A percentile compares a stretch with the other conserved stretches of the same genome.
Evolutionary conservation across 2,888 invertebrate species (phyloP).

Genomic region (Chironomus riparius): DNA sequence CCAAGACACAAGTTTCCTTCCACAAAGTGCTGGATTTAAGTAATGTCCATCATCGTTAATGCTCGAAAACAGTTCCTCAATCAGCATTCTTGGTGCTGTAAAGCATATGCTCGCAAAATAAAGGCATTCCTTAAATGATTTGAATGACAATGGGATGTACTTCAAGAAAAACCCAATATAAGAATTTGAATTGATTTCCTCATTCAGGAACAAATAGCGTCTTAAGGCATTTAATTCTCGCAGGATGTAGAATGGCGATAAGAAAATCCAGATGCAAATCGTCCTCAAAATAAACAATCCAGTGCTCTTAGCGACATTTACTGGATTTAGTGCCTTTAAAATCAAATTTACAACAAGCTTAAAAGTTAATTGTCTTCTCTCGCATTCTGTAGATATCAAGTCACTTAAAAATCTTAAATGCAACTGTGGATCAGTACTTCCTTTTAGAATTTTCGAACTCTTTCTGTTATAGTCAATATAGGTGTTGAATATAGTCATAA

Average conservation of each 20-base stretch:
- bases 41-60: constrained; percentile 38
- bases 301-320: constrained; percentile 37
- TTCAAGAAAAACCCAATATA: constrained; percentile 35
- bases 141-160: constrained; percentile 37
- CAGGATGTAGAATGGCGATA: constrained; percentile 35
- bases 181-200: constrained; percentile 30
- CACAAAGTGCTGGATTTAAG: constrained; percentile 39
- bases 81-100: constrained; percentile 39
- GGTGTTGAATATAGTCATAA: constrained; percentile 54
- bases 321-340: constrained; percentile 41
- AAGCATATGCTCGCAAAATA: constrained; percentile 37
- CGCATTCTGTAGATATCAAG: constrained; percentile 40
- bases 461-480: neutral
- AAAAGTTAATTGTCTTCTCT: constrained; percentile 37
- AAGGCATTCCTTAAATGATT: constrained; percentile 37
- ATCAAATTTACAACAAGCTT: constrained; percentile 41
- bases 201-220: neutral
- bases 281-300: constrained; percentile 38
- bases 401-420: constrained; percentile 43
- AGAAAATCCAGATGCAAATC: constrained; percentile 28
- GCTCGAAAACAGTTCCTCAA: constrained; percentile 37
- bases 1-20: constrained; percentile 40
- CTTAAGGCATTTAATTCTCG: constrained; percentile 32
- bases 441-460: neutral
- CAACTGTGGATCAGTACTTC: constrained; percentile 37